Evolutionary conservation across 1,140 invertebrate genomes (phyloP).

Genomic region (Heliconius himera): DNA sequence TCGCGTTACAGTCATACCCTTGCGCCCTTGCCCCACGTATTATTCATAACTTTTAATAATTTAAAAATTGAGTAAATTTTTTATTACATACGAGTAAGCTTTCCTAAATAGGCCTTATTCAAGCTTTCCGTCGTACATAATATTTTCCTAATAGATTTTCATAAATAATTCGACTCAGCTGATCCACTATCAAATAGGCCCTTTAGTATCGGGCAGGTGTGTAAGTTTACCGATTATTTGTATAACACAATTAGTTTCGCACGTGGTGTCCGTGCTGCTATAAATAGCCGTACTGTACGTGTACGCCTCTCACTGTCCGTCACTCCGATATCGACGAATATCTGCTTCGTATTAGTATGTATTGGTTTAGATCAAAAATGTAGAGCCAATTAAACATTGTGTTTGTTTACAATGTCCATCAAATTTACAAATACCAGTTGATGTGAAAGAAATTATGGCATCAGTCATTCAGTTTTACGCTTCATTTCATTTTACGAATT

Average conservation of each 20-base stretch:
- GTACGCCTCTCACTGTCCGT: slow-evolving; percentile 66
- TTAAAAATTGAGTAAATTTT: too few relatives aligned
- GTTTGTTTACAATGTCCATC: slow-evolving; percentile 40
- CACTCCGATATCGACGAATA: slow-evolving; percentile 59
- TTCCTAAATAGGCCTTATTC: too few relatives aligned
- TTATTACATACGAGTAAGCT: too few relatives aligned
- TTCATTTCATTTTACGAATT: neutral
- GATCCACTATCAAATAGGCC: slow-evolving; percentile 37
- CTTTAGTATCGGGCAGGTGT: slow-evolving; percentile 50
- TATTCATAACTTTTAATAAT: too few relatives aligned
- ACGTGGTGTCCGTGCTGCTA: slow-evolving; percentile 69
- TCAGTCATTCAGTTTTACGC: neutral
- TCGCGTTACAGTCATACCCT: too few relatives aligned
- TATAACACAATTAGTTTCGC: slow-evolving; percentile 77
- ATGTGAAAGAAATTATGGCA: slow-evolving; percentile 2
- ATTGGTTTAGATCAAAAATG: slow-evolving; percentile 32
- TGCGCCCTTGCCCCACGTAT: too few relatives aligned
- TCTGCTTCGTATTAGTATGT: slow-evolving; percentile 58
- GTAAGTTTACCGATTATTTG: slow-evolving; percentile 60
- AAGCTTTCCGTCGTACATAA: neutral
- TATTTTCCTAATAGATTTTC: neutral
- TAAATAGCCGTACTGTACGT: slow-evolving; percentile 53
- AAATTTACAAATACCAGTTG: slow-evolving; percentile 40
- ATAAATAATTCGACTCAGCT: slow-evolving; percentile 14
- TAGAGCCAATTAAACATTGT: slow-evolving; percentile 28